Base-by-base conservation (phyloP, 2,888 invertebrate species). In the Amphiduros pacificus region DNA sequence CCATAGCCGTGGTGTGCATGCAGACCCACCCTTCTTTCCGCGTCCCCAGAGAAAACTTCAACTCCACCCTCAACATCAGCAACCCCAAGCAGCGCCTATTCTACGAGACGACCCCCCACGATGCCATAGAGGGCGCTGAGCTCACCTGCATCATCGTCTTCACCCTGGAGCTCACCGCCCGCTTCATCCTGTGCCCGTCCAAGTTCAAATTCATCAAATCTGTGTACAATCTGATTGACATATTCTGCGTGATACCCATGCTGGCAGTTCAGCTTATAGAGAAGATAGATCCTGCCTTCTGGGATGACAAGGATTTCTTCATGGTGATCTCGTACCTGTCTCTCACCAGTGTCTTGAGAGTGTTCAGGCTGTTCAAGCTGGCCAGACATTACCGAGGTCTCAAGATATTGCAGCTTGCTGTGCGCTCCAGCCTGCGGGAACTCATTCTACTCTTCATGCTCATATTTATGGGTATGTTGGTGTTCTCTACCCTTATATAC, bases 1-100 rank as follows among this genome's bases (percentile, higher is more conserved):
- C 73, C 32, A 73, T 76, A 27, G 36, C 68, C 2, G 68, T 66
- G 17, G 60, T 73, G 22, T 73, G 71, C 58, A 44, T 70, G n/a
- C 64, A 69, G n/a, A 73, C 75, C 1, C 53, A 74, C 22, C 68
- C 70, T 0, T 26, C 36, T 9, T 68, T 73, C 60, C 63, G 75
- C 24, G 70, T 74, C 0, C 29, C 54, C 2, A 28, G 36, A 1
- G 28, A 17, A 20, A 51, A 28, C 40, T 5, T 17, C 24, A 26
- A 22, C 14, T 6, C n/a, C 26, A 27, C 27, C 6, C 22, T 1
- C 2, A 64, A 61, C 28, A 32, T 36, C n/a, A 62, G 62, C 27
- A 64, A 59, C 56, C 40, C 52, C 2, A 61, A 61, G 32, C 4
- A 32, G 22, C 41, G 40, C 31, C 27, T 62, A 27, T 60, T 32